A percentile compares a stretch with the other conserved stretches of the same genome.
These are phyloP conservation scores for Sinosuthora webbiana DNA, from an alignment of 2,113 vertebrate species.

Conservation along the genomic window DNA sequence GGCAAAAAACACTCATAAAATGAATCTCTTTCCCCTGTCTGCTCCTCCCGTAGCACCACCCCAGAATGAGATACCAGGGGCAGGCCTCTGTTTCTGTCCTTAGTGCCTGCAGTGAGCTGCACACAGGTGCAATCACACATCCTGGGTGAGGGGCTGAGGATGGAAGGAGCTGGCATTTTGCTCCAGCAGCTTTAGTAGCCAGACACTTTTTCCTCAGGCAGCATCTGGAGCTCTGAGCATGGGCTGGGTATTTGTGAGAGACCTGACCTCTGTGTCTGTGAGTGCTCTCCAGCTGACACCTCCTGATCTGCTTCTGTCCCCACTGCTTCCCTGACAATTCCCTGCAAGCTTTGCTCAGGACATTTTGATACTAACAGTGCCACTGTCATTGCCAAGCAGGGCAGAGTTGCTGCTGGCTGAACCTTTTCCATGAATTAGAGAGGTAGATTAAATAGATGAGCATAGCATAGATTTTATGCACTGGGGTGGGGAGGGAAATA, in stretches of 20 bases:
- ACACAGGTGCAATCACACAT: fast-evolving
- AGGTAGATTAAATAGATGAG: no score
- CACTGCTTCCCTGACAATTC: not conserved
- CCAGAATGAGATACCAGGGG: fast-evolving
- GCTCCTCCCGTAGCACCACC: not conserved
- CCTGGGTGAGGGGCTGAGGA: not conserved
- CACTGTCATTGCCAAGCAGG: fast-evolving
- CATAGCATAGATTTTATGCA: not conserved
- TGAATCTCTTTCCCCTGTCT: not conserved
- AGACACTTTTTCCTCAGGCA: not conserved
- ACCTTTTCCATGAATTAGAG: not conserved
- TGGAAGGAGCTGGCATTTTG: not conserved
- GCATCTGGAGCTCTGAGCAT: not conserved
- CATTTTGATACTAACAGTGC: not conserved
- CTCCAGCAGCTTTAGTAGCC: not conserved
- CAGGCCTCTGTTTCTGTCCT: not conserved
- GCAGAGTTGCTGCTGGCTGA: not conserved
- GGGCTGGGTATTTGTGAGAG: not conserved
- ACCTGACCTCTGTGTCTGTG: not conserved
- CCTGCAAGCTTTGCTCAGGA: not conserved
- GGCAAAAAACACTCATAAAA: not conserved
- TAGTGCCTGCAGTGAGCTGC: no score
- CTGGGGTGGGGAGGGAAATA: not conserved
- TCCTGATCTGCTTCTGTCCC: not conserved
- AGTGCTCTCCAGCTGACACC: not conserved